Evolutionary conservation across 2,113 vertebrate species (phyloP).

Genomic region (Melanostigma gelatinosum): DNA sequence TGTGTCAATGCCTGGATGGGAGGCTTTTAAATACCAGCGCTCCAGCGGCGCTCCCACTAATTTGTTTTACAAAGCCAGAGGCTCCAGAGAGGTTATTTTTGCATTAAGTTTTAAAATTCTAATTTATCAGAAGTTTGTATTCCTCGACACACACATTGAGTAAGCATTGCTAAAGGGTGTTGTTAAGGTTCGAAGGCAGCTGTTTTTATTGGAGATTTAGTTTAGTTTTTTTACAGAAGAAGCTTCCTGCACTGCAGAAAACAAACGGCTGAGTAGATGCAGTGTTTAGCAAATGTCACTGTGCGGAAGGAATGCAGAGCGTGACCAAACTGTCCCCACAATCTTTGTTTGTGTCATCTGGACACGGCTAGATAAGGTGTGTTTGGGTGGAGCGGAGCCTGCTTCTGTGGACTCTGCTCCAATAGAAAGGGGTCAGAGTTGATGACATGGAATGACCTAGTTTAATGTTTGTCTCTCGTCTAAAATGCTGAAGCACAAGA

Average conservation of each 20-base stretch:
- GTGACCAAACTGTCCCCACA: constrained; percentile 22
- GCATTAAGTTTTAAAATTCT: constrained; percentile 38
- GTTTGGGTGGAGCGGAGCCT: constrained; percentile 54
- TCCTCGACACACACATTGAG: background rate
- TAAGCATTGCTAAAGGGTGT: constrained; percentile 10
- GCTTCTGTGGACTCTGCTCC: constrained; percentile 63
- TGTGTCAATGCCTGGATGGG: constrained; percentile 66
- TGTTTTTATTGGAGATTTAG: constrained; percentile 9
- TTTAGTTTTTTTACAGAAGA: constrained; percentile 6
- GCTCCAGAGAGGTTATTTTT: constrained; percentile 40
- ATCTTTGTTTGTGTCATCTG: constrained; percentile 60
- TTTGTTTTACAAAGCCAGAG: constrained; percentile 61
- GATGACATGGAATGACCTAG: constrained; percentile 59
- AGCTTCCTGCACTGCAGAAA: constrained; percentile 19
- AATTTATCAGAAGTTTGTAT: constrained; percentile 25
- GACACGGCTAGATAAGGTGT: constrained; percentile 56
- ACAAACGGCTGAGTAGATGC: constrained; percentile 1
- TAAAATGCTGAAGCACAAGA: constrained; percentile 57
- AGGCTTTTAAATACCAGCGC: constrained; percentile 62
- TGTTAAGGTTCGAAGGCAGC: background rate
- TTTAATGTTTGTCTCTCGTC: constrained; percentile 58
- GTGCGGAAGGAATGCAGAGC: constrained; percentile 20
- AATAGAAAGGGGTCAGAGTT: constrained; percentile 33
- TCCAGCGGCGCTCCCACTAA: constrained; percentile 52
- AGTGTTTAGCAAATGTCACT: constrained; percentile 19